Conservation (phyloP, 2,888 invertebrate genomes). For the Poecilobothrus nobilitatus region DNA sequence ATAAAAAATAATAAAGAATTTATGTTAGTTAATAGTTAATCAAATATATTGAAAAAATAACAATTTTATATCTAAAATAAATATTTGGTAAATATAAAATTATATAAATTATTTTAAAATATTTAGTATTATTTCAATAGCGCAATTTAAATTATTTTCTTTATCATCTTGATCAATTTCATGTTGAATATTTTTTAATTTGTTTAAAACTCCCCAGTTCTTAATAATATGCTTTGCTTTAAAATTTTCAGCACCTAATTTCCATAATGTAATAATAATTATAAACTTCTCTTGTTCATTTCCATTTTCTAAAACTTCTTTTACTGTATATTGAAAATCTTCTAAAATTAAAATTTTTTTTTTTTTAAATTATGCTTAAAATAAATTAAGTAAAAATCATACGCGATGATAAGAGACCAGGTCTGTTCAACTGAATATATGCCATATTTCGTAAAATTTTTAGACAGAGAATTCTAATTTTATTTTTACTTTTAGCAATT, state of each 20-base stretch:
- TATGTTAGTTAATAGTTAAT: too few species aligned
- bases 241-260: slow-evolving; percentile 35
- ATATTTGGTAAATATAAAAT: neutral
- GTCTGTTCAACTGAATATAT: slow-evolving; percentile 34
- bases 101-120: slow-evolving; percentile 23
- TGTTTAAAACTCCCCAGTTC: slow-evolving; percentile 33
- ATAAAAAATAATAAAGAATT: too few species aligned
- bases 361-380: slow-evolving; percentile 27
- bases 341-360: slow-evolving; percentile 15
- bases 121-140: slow-evolving; percentile 29
- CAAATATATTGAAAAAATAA: too few species aligned
- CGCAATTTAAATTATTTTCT: slow-evolving; percentile 28
- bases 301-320: slow-evolving; percentile 16
- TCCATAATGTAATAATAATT: slow-evolving; percentile 34
- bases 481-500: slow-evolving; percentile 26
- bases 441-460: slow-evolving; percentile 40
- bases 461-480: slow-evolving; percentile 30
- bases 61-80: neutral
- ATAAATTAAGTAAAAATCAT: slow-evolving; percentile 28
- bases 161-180: slow-evolving; percentile 20
- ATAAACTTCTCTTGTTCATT: slow-evolving; percentile 35
- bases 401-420: slow-evolving; percentile 29
- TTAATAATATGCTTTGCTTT: slow-evolving; percentile 36
- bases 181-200: slow-evolving; percentile 24
- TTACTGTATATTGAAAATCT: slow-evolving; percentile 20